Evolutionary conservation across 2,888 invertebrate species (phyloP).

Genomic region (Phymatocera aterrima): DNA sequence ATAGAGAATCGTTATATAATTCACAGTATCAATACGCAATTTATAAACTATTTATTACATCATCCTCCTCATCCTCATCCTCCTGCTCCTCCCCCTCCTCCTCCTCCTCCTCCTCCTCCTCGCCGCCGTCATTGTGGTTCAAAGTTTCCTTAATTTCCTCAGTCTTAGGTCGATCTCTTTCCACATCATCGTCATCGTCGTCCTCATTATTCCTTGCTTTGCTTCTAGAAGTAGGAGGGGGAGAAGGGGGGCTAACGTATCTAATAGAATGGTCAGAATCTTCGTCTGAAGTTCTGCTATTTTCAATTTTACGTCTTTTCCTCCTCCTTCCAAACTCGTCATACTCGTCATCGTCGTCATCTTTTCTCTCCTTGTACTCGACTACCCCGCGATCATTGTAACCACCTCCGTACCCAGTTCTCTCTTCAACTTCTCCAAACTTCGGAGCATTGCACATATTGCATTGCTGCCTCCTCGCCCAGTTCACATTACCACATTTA

Average conservation of each 20-base stretch:
- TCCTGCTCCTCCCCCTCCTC: too few species aligned
- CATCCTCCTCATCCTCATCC: too few species aligned
- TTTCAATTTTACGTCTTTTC: conserved; percentile 78
- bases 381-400: conserved; percentile 98
- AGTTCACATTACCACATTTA: conserved; percentile 99
- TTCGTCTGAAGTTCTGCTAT: conserved; percentile 71
- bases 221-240: too few species aligned
- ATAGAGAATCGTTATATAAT: conserved; percentile 1
- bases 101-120: conserved; percentile 63
- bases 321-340: conserved; percentile 90
- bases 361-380: conserved; percentile 93
- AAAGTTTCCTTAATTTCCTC: conserved; percentile 58
- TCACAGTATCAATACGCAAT: too few species aligned
- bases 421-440: conserved; percentile 93
- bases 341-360: conserved; percentile 94
- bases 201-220: not conserved
- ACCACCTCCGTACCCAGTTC: conserved; percentile 90
- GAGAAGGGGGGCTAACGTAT: conserved; percentile 65
- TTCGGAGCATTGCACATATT: conserved; percentile 99
- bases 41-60: too few species aligned
- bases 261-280: conserved; percentile 69
- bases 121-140: conserved; percentile 57
- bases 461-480: conserved; percentile 96
- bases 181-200: not conserved
- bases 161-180: too few species aligned